Evolutionary conservation across 2,888 invertebrate genomes (phyloP).

Genomic region (Pheosia gnoma): DNA sequence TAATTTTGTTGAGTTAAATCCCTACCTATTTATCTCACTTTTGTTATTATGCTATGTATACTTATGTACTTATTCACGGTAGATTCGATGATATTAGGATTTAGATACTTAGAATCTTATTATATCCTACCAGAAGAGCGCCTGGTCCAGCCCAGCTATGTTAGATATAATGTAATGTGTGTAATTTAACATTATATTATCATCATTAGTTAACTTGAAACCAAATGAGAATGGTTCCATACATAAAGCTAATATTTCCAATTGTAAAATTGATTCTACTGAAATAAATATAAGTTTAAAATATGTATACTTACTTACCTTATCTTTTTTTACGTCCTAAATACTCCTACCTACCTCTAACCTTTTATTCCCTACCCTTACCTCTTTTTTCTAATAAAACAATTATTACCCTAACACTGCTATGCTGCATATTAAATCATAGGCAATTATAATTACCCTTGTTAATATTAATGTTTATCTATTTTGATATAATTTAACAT

Average conservation of each 20-base stretch:
- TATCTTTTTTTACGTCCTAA: background rate
- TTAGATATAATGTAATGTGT: background rate
- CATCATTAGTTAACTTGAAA: slow-evolving; percentile 3
- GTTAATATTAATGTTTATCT: no score
- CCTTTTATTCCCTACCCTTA: no score
- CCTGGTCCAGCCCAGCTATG: background rate
- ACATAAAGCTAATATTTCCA: slow-evolving; percentile 18
- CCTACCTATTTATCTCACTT: background rate
- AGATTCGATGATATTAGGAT: background rate
- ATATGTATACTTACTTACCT: background rate
- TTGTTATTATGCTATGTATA: background rate
- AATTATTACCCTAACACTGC: no score
- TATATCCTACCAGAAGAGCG: background rate
- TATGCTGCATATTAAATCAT: no score
- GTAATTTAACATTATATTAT: background rate
- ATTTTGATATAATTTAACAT: no score
- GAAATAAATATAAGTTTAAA: slow-evolving; percentile 27
- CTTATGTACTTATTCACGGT: background rate
- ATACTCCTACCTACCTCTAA: no score
- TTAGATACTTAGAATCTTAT: background rate
- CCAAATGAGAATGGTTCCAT: background rate
- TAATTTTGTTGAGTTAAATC: background rate
- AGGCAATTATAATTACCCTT: no score
- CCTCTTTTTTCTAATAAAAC: no score
- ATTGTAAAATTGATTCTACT: slow-evolving; percentile 24